phyloP scores from a whole-genome alignment of 53 echinoderm and acorn worm species.

The Holothuria scabra region DNA sequence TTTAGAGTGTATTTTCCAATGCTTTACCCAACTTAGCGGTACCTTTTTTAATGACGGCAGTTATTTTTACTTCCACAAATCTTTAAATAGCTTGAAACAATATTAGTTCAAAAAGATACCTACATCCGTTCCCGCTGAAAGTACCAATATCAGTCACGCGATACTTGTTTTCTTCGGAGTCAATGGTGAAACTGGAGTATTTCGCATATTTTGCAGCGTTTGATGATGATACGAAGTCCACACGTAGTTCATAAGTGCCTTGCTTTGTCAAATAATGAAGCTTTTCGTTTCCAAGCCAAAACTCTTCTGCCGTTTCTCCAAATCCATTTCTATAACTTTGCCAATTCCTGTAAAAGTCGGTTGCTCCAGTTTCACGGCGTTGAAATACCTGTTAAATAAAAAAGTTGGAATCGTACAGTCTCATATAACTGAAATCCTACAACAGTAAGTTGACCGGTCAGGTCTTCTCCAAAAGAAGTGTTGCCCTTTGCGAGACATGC shows the following conservation, averaged over 20 bases:
- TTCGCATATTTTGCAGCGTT: not conserved
- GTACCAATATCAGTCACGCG: not conserved
- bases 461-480: too few relatives aligned
- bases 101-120: not conserved
- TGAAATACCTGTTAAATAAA: constrained; percentile 1
- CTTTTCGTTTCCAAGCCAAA: constrained; percentile 37
- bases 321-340: not conserved
- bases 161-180: not conserved
- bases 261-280: constrained; percentile 9
- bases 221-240: not conserved
- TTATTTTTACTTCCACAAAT: too few relatives aligned
- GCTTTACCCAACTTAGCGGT: too few relatives aligned
- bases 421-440: too few relatives aligned
- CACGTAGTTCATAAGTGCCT: not conserved
- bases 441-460: too few relatives aligned
- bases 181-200: constrained; percentile 5
- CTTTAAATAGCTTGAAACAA: too few relatives aligned
- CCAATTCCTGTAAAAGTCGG: not conserved
- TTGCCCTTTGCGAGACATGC: too few relatives aligned
- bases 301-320: not conserved
- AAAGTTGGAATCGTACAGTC: too few relatives aligned
- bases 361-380: not conserved
- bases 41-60: too few relatives aligned
- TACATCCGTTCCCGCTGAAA: not conserved
- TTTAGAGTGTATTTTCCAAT: too few relatives aligned